Base-by-base conservation (phyloP, 2,113 vertebrate species). In the Cyanoderma ruficeps region DNA sequence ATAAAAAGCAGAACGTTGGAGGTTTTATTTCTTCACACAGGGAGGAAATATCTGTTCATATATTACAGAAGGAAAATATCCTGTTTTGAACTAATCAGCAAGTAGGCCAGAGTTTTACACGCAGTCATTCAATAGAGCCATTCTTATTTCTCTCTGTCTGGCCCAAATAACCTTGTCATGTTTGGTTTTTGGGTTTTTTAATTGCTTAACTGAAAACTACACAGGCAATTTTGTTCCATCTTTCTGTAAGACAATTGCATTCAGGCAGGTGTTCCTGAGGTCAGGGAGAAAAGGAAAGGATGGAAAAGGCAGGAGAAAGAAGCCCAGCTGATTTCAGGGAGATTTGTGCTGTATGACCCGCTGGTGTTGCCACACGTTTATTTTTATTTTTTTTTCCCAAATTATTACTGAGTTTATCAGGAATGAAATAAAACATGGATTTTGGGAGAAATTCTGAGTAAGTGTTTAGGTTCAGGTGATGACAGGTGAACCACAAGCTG, bases 1-100 rank as follows among this genome's bases (percentile, higher is more conserved):
- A 94, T 96, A 92, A 87, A 87, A 94, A 95, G 64, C 94, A 95
- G 93, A 96, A 89, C 9, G 2, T 75, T 87, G 64, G 78, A 93
- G 52, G 41, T 64, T 91, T 95, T 89, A 22, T 81, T 97, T 90
- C 46, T 81, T 95, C 82, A 88, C 60, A 82, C n/a, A 64, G 86
- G 87, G 93, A 96, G 86, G 69, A 97, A 94, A 65, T 89, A 81
- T 81, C 72, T 95, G 60, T 93, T 95, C 86, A 2, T 92, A 31
- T 91, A 71, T 59, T 92, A 94, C 57, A 81, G 56, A 64, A 87
- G 77, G 89, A 92, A 89, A 96, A 94, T 95, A 91, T 5, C 60
- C 87, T 94, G 91, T 10, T 95, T 95, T 94, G 80, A 93, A 94
- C 95, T 96, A 94, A 83, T 92, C 37, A 82, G 28, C 64, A 56